A percentile compares a stretch with the other conserved stretches of the same genome.
These are phyloP conservation scores for Sarcophaga carnaria DNA, from an alignment of 2,888 invertebrate genomes.

Conservation along the genomic window DNA sequence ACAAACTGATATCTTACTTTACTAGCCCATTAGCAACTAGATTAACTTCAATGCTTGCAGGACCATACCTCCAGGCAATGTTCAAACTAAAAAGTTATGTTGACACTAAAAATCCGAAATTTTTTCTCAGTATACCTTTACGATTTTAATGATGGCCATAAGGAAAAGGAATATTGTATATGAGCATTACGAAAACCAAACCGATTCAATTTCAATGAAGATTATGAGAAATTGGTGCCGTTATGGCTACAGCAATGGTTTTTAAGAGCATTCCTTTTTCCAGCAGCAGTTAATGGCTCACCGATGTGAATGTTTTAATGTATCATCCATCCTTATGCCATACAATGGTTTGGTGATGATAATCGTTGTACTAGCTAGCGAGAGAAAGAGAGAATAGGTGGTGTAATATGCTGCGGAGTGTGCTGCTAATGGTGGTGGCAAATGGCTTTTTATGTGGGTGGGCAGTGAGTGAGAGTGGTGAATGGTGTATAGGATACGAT, in stretches of 20 bases:
- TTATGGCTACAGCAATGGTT: conserved; percentile 67
- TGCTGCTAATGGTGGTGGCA: conserved; percentile 47
- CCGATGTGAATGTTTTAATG: conserved; percentile 65
- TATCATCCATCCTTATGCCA: conserved; percentile 36
- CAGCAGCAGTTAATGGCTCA: conserved; percentile 62
- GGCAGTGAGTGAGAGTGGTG: neutral
- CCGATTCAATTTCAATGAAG: conserved; percentile 70
- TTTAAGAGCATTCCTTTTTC: conserved; percentile 61
- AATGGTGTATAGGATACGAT: conserved; percentile 31
- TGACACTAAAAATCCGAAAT: neutral
- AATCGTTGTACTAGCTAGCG: conserved; percentile 30
- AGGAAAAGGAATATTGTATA: conserved; percentile 50
- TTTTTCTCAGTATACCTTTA: conserved; percentile 12
- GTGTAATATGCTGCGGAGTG: neutral
- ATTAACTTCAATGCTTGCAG: no score
- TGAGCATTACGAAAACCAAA: conserved; percentile 65
- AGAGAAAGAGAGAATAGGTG: neutral
- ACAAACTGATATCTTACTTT: no score
- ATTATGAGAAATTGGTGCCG: conserved; percentile 68
- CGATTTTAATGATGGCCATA: conserved; percentile 43
- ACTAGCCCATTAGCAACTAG: no score
- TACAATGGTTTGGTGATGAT: conserved; percentile 66
- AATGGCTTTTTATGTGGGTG: conserved; percentile 10
- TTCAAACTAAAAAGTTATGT: neutral
- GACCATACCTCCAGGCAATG: no score